Percentiles rank a stretch among this genome's conserved stretches.
Evolutionary conservation across 2,797 vertebrate genomes (phyloP).

Genomic region (Macropus fuliginosus): DNA sequence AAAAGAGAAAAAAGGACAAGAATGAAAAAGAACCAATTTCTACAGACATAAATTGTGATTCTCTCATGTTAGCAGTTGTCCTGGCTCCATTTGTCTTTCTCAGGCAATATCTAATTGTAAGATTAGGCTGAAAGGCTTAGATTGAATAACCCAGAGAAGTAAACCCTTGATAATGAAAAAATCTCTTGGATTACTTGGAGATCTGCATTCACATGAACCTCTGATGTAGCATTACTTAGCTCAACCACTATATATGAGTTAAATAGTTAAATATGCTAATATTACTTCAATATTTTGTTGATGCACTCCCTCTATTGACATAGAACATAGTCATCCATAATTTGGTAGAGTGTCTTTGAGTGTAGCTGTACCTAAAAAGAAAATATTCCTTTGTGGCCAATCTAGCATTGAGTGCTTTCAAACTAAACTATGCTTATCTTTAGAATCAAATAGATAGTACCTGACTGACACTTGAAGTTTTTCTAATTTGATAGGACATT

Average conservation of each 20-base stretch:
- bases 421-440: not conserved
- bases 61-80: slow-evolving; percentile 15
- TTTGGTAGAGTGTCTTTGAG: not conserved
- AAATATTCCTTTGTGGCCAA: not conserved
- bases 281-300: not conserved
- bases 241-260: not conserved
- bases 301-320: not conserved
- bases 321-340: not conserved
- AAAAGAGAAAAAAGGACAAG: not conserved
- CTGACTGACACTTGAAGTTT: not conserved
- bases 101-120: slow-evolving; percentile 36
- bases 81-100: not conserved
- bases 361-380: not conserved
- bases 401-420: not conserved
- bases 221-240: slow-evolving; percentile 18
- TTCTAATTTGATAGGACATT: not conserved
- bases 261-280: not conserved
- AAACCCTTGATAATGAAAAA: slow-evolving; percentile 33
- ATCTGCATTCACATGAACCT: slow-evolving; percentile 9
- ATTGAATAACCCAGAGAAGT: slow-evolving; percentile 17
- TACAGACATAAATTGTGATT: slow-evolving; percentile 3
- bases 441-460: not conserved
- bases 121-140: slow-evolving; percentile 42
- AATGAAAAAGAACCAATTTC: not conserved
- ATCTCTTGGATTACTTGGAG: slow-evolving; percentile 18